Evolutionary conservation across 2,797 vertebrate species (phyloP).

Genomic region (Amniataba percoides): DNA sequence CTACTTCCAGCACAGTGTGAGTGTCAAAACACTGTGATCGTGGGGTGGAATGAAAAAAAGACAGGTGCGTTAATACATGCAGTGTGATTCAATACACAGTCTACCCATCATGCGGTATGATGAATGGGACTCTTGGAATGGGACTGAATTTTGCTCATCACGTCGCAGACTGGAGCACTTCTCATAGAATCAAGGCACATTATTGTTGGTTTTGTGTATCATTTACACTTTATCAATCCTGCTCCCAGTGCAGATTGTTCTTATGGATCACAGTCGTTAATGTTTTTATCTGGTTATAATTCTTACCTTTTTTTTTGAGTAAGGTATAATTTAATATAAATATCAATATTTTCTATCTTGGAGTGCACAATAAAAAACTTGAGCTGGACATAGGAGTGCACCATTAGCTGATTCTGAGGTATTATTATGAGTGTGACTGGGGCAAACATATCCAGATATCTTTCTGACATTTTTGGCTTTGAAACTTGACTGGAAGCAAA

Average conservation of each 20-base stretch:
- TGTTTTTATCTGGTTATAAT: not conserved
- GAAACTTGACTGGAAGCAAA: slow-evolving; percentile 1
- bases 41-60: slow-evolving; percentile 28
- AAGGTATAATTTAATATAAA: not conserved
- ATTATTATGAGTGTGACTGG: too few relatives aligned
- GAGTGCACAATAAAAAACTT: not conserved
- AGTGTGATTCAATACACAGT: slow-evolving; percentile 21
- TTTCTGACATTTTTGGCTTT: slow-evolving; percentile 7
- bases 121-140: slow-evolving; percentile 3
- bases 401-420: not conserved
- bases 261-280: not conserved
- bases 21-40: slow-evolving; percentile 51
- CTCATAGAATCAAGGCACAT: not conserved
- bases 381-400: not conserved
- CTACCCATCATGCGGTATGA: not conserved
- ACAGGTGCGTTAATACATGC: slow-evolving; percentile 50
- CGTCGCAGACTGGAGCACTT: not conserved
- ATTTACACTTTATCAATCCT: slow-evolving; percentile 3
- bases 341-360: not conserved
- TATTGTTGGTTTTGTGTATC: not conserved
- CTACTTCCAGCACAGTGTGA: slow-evolving; percentile 37
- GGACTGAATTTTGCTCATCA: slow-evolving; percentile 2
- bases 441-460: too few relatives aligned
- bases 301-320: not conserved
- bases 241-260: not conserved